Percentiles rank a stretch among this genome's conserved stretches.
These are phyloP conservation scores for Frankliniella fusca DNA, from an alignment of 2,888 invertebrate species.

Conservation along the genomic window DNA sequence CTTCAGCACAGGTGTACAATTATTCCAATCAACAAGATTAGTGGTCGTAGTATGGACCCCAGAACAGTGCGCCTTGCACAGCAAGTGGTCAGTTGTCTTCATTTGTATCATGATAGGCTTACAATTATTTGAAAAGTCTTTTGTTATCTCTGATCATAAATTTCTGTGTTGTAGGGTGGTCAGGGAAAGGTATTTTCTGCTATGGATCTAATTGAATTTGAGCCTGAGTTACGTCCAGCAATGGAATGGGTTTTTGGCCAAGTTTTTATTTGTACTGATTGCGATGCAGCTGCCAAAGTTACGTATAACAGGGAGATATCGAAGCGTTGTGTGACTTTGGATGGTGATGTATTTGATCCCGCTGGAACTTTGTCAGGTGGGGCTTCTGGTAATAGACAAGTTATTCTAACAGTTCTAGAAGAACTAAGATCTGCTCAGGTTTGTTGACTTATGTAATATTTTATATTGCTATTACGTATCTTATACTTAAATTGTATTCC, in stretches of 20 bases:
- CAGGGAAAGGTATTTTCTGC: slow-evolving; percentile 77
- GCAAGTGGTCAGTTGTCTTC: slow-evolving; percentile 54
- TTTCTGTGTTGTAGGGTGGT: slow-evolving; percentile 57
- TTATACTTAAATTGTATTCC: too few species aligned
- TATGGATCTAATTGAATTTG: slow-evolving; percentile 70
- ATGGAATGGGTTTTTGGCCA: slow-evolving; percentile 87
- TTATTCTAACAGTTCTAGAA: slow-evolving; percentile 49
- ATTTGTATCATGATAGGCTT: background rate
- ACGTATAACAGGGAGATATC: slow-evolving; percentile 68
- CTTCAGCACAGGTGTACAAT: slow-evolving; percentile 77
- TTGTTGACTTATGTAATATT: slow-evolving; percentile 38
- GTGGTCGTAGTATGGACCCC: slow-evolving; percentile 54
- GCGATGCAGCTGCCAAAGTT: slow-evolving; percentile 74
- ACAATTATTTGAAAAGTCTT: background rate
- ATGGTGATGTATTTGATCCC: slow-evolving; percentile 90
- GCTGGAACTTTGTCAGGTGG: slow-evolving; percentile 79
- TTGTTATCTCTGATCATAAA: slow-evolving; percentile 1
- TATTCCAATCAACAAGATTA: slow-evolving; percentile 86
- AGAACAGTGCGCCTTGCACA: slow-evolving; percentile 63
- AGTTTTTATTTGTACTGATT: slow-evolving; percentile 76
- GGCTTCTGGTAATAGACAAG: slow-evolving; percentile 53
- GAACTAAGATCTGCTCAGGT: slow-evolving; percentile 46
- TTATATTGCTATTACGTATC: background rate
- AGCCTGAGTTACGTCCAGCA: slow-evolving; percentile 61
- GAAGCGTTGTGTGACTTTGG: slow-evolving; percentile 75